Base-by-base conservation (phyloP, 2,888 invertebrate species). In the Dorcus hopei region DNA sequence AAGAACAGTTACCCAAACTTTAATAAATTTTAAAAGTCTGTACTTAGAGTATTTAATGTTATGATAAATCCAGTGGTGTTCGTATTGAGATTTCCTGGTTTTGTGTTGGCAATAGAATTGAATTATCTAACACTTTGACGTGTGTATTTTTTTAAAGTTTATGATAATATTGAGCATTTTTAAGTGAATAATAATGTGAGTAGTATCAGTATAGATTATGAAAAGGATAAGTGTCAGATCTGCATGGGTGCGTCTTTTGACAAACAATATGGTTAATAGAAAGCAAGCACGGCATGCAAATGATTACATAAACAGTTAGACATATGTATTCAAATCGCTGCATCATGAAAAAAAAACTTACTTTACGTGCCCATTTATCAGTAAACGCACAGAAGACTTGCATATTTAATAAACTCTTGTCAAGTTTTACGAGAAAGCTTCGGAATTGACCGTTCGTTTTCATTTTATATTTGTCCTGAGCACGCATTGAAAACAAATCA, bases 181-280 rank as follows among this genome's bases (percentile, higher is more conserved):
- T 45, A 8, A 19, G 45, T 3, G 16, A 45, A 45, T 23, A 45
- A 45, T 45, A 45, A 16, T 45, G 14, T 19, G 45, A 45, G 14
- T 45, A 19, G 45, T 45, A 45, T 45, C 45, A 45, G 45, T 19
- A 45, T 45, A 23, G 16, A 16, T 45, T 45, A 45, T 45, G 45
- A 45, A 45, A 45, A 45, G 45, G 45, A 45, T 45, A 45, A 45
- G 45, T 45, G 45, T 45, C 45, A 45, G 45, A 45, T 45, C 45
- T 54, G 54, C 58, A 50, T 59, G 58, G 58, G 58, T 50, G 58
- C 54, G 58, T 54, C 58, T 51, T 51, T 61, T 48, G 47, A 58
- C 52, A 57, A 54, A 61, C 61, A 61, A 61, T 61, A 43, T 53
- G 48, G 42, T 53, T 61, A 61, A 61, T 61, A 54, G 61, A 61